Conservation (phyloP, 1,140 invertebrate species). For the Phymastichus coffea region DNA sequence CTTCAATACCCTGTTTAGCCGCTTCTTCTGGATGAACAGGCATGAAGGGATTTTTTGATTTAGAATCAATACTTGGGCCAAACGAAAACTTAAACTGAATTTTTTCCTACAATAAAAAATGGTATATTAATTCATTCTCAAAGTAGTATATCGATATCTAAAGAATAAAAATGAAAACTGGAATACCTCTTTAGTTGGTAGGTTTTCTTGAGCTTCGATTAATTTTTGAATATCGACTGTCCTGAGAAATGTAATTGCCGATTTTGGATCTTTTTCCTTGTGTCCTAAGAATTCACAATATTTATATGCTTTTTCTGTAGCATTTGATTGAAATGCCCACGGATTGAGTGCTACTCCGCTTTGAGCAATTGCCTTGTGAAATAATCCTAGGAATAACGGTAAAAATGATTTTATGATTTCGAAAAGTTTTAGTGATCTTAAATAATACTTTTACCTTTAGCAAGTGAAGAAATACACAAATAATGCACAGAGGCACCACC, state of each 20-base stretch:
- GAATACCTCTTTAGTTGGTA: conserved; percentile 20
- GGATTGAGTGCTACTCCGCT: conserved; percentile 73
- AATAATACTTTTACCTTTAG: not conserved
- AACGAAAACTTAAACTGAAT: conserved; percentile 21
- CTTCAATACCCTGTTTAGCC: conserved; percentile 51
- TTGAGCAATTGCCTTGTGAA: conserved; percentile 69
- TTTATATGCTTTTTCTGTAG: conserved; percentile 37
- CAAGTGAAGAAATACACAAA: not conserved
- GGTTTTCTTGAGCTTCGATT: conserved; percentile 29
- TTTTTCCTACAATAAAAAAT: too few relatives aligned
- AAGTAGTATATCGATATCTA: too few relatives aligned
- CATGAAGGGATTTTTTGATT: conserved; percentile 48
- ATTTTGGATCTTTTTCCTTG: conserved; percentile 31
- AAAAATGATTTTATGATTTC: too few relatives aligned
- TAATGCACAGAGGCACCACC: conserved; percentile 40
- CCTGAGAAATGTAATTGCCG: conserved; percentile 42
- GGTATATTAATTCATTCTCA: too few relatives aligned
- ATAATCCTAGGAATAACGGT: conserved; percentile 60
- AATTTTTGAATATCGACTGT: conserved; percentile 18
- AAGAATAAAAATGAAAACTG: too few relatives aligned
- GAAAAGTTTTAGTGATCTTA: too few relatives aligned
- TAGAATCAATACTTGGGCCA: conserved; percentile 35
- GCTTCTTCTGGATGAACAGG: conserved; percentile 39
- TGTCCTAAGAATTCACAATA: conserved; percentile 43
- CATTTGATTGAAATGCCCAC: conserved; percentile 63